phyloP scores from a whole-genome alignment of 2,888 invertebrate genomes.

The Diaprepes abbreviatus region DNA sequence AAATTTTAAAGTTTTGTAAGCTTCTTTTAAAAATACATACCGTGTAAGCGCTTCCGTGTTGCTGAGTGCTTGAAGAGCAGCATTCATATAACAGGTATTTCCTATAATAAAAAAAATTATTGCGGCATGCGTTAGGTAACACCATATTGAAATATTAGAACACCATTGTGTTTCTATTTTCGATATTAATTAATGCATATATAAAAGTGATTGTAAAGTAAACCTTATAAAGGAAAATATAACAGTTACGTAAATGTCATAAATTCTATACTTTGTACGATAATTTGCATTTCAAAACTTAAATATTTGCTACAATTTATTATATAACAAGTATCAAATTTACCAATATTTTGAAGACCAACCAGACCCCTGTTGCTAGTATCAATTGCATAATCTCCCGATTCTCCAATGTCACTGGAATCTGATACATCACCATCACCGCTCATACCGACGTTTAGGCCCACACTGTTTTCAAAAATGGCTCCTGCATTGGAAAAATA shows the following conservation, averaged over 20 bases:
- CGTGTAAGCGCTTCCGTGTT: slow-evolving; percentile 90
- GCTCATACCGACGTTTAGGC: slow-evolving; percentile 63
- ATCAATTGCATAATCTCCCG: slow-evolving; percentile 63
- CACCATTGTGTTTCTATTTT: no score
- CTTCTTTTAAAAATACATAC: slow-evolving; percentile 58
- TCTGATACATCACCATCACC: slow-evolving; percentile 67
- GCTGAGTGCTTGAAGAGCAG: slow-evolving; percentile 94
- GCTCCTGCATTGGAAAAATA: slow-evolving; percentile 38
- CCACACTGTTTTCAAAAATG: slow-evolving; percentile 56
- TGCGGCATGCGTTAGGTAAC: no score
- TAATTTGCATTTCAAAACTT: no score
- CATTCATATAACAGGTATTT: slow-evolving; percentile 99
- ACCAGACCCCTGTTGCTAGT: slow-evolving; percentile 78
- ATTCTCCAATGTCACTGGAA: slow-evolving; percentile 67
- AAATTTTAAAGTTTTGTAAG: no score
- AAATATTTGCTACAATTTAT: no score
- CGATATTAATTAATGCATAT: no score
- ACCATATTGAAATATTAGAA: no score
- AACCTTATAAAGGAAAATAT: no score
- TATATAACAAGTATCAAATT: no score
- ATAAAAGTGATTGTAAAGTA: no score
- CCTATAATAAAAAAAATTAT: slow-evolving; percentile 23
- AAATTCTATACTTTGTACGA: no score
- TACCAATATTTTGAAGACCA: slow-evolving; percentile 93
- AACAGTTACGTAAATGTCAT: no score